A percentile compares a stretch with the other conserved stretches of the same genome.
These are phyloP conservation scores for Drosophila koepferae DNA, from an alignment of 2,888 invertebrate genomes.

Conservation along the genomic window DNA sequence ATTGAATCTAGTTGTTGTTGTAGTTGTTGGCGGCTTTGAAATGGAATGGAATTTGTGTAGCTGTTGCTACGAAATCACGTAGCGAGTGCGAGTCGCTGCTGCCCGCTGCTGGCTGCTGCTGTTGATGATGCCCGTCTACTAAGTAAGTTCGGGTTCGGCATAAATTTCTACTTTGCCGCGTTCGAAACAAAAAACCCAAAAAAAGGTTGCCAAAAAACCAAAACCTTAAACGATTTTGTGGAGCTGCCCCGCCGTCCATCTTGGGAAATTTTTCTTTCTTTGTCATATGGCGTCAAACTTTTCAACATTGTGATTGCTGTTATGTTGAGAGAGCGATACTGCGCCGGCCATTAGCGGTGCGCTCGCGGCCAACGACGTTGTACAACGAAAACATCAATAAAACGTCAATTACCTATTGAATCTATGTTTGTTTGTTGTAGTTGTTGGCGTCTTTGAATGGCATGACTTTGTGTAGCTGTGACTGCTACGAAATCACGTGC, in stretches of 20 bases:
- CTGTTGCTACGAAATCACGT: conserved; percentile 64
- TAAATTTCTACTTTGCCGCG: conserved; percentile 66
- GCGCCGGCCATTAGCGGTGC: too few species aligned
- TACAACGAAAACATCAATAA: too few species aligned
- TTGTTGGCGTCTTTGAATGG: too few species aligned
- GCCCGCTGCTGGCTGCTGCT: neutral
- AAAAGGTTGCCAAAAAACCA: conserved; percentile 61
- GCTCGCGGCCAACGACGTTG: too few species aligned
- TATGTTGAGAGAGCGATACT: conserved; percentile 24
- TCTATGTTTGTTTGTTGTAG: too few species aligned
- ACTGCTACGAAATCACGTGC: too few species aligned
- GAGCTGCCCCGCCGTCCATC: conserved; percentile 50
- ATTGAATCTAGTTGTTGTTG: conserved; percentile 49
- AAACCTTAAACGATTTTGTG: conserved; percentile 59
- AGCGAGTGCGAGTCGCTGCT: conserved; percentile 37
- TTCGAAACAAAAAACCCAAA: conserved; percentile 29
- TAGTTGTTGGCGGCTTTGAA: conserved; percentile 47
- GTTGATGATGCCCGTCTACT: conserved; percentile 42
- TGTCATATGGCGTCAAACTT: conserved; percentile 38
- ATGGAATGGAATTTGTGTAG: conserved; percentile 62
- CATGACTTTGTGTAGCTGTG: too few species aligned
- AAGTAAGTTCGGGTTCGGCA: conserved; percentile 69
- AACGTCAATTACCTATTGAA: too few species aligned
- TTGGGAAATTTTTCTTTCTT: conserved; percentile 64
- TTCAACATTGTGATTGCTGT: conserved; percentile 26